Evolutionary conservation across 2,113 vertebrate genomes (phyloP).

Genomic region (Tricholaema leucomelas): DNA sequence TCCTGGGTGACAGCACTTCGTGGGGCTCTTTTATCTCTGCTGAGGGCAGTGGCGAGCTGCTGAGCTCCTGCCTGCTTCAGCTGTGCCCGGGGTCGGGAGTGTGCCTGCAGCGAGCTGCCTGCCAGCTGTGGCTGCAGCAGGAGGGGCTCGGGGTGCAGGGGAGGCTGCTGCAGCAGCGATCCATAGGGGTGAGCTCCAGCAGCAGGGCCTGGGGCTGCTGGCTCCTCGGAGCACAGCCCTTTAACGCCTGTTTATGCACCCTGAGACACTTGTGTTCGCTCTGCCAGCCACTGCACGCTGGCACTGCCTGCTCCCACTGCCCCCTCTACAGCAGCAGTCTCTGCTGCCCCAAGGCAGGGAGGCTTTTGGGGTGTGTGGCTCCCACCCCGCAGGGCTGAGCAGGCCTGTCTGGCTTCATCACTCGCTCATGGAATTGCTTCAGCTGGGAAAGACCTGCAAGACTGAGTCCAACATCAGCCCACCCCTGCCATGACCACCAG

Average conservation of each 20-base stretch:
- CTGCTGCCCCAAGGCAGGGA: not conserved
- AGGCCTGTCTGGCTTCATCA: too few relatives aligned
- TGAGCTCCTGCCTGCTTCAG: not conserved
- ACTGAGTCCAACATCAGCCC: too few relatives aligned
- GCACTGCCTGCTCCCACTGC: not conserved
- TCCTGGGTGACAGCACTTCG: not conserved
- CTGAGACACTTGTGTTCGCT: not conserved
- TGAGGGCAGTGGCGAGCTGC: not conserved
- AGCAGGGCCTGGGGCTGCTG: not conserved
- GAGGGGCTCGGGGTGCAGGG: not conserved
- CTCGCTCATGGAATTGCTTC: too few relatives aligned
- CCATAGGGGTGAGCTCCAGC: not conserved
- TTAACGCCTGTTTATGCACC: not conserved
- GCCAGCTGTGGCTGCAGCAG: not conserved
- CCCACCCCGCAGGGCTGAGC: too few relatives aligned
- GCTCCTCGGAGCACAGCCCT: not conserved
- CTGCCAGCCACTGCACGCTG: not conserved
- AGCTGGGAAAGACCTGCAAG: too few relatives aligned
- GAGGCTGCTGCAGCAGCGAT: not conserved
- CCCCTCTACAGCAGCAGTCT: not conserved
- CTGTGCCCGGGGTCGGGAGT: not conserved
- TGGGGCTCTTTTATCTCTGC: not conserved
- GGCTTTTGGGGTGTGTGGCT: too few relatives aligned
- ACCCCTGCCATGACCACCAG: too few relatives aligned
- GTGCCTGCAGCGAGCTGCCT: not conserved